These are phyloP conservation scores for Poecilia gillii DNA, from an alignment of 2,797 vertebrate genomes.

Conservation along the genomic window DNA sequence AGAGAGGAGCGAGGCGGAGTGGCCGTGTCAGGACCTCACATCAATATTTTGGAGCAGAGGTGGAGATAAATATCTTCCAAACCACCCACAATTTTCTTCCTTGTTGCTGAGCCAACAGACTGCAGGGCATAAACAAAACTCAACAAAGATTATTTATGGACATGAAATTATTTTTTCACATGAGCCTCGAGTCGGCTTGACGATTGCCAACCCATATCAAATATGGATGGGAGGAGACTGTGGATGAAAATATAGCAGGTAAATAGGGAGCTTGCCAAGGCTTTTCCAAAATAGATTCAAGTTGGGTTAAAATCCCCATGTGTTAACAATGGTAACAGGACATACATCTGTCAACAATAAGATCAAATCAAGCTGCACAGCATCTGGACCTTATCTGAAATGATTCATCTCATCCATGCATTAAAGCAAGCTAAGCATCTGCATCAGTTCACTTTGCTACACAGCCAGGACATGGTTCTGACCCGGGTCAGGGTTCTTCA, in stretches of 20 bases:
- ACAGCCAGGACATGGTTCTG: constrained; percentile 4
- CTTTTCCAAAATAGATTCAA: constrained; percentile 45
- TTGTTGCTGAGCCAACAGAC: constrained; percentile 10
- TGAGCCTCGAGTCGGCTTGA: constrained; percentile 10
- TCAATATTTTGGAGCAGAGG: constrained; percentile 54
- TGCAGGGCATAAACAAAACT: constrained; percentile 20
- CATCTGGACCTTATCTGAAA: constrained; percentile 27
- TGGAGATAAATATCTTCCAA: constrained; percentile 34
- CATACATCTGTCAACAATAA: constrained; percentile 54
- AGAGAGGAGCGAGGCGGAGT: constrained; percentile 63
- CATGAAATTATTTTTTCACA: constrained; percentile 11
- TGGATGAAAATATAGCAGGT: constrained; percentile 29
- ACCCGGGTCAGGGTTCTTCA: not conserved
- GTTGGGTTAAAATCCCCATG: constrained; percentile 34
- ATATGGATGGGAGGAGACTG: constrained; percentile 9
- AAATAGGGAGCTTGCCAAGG: not conserved
- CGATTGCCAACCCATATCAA: constrained; percentile 5
- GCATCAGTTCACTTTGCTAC: not conserved
- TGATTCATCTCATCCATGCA: not conserved
- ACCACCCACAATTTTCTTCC: constrained; percentile 43
- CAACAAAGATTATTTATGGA: constrained; percentile 21
- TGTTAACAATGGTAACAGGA: constrained; percentile 48
- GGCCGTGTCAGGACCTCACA: constrained; percentile 60
- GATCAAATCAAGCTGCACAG: constrained; percentile 27
- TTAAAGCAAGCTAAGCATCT: constrained; percentile 3